Base-by-base conservation (phyloP, 2,888 invertebrate genomes). In the Habrosyne pyritoides region DNA sequence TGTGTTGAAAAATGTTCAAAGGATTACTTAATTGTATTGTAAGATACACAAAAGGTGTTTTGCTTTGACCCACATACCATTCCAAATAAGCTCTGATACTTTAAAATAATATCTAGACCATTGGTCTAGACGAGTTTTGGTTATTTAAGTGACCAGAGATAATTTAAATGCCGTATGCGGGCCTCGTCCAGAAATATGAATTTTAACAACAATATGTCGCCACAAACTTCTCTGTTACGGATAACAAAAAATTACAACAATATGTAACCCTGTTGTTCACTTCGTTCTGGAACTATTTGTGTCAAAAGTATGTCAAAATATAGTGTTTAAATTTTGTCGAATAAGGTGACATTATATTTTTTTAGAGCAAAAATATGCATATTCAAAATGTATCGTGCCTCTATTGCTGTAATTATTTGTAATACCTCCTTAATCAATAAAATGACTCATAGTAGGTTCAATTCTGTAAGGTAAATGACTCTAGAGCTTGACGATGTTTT, bases 31-130 rank as follows among this genome's bases (percentile, higher is more conserved):
- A 73, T 64, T 71, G 71, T 63, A 77, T 80, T 77, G 77, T 77
- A 57, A 55, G 52, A 53, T 49, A 58, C 54, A 83, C 81, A 84
- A 84, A 83, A 75, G 76, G 69, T 61, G 60, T 64, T 73, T 64
- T 67, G 65, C 60, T 67, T 63, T 74, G 76, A 75, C 77, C 79
- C 56, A 74, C 65, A 72, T 82, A 60, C 61, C 55, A 30, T 55
- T 57, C 49, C 26, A 55, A 47, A 62, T 63, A 53, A 54, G 56
- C 53, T 64, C 60, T 53, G 55, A 21, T 48, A 57, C 56, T 63
- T 55, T 64, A 63, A 66, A 63, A 47, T 49, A 48, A 61, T 63
- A 57, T 57, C 63, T 61, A 48, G 51, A 53, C 30, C 21, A 58
- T 53, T 48, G 53, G 55, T 62, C 61, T 67, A 63, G 67, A 62